These are phyloP conservation scores for Leptatherina wallacei DNA, from an alignment of 2,797 vertebrate species.

Conservation along the genomic window DNA sequence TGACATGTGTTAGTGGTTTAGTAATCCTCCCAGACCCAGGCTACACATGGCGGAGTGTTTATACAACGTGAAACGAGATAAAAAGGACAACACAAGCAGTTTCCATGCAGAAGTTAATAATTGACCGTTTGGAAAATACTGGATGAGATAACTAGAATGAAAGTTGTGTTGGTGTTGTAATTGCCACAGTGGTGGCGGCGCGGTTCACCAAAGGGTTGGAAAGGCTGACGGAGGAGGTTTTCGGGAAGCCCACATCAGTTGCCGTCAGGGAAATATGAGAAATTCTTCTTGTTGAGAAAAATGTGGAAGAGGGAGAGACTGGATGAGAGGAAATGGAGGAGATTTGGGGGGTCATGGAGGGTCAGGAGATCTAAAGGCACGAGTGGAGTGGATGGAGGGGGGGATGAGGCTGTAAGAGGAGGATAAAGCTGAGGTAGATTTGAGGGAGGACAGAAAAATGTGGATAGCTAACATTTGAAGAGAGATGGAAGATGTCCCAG, in stretches of 20 bases:
- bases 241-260: slow-evolving; percentile 49
- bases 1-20: slow-evolving; percentile 36
- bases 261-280: slow-evolving; percentile 41
- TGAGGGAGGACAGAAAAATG: neutral
- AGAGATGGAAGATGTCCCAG: neutral
- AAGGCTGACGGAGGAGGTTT: slow-evolving; percentile 66
- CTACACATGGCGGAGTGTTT: slow-evolving; percentile 38
- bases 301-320: slow-evolving; percentile 15
- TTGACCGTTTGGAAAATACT: slow-evolving; percentile 43
- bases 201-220: slow-evolving; percentile 49
- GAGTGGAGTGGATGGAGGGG: neutral
- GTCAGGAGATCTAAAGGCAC: slow-evolving; percentile 3
- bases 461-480: neutral
- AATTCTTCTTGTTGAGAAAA: slow-evolving; percentile 32
- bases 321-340: slow-evolving; percentile 19
- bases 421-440: slow-evolving; percentile 1
- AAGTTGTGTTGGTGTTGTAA: slow-evolving; percentile 53
- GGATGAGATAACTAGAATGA: slow-evolving; percentile 35
- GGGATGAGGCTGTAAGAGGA: neutral
- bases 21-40: slow-evolving; percentile 20
- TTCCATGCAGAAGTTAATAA: slow-evolving; percentile 57
- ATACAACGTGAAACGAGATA: slow-evolving; percentile 32
- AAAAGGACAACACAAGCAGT: slow-evolving; percentile 31
- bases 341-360: slow-evolving; percentile 12
- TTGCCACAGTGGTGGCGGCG: slow-evolving; percentile 48